phyloP scores from a whole-genome alignment of 1,140 invertebrate species.

The Augochlora pura region DNA sequence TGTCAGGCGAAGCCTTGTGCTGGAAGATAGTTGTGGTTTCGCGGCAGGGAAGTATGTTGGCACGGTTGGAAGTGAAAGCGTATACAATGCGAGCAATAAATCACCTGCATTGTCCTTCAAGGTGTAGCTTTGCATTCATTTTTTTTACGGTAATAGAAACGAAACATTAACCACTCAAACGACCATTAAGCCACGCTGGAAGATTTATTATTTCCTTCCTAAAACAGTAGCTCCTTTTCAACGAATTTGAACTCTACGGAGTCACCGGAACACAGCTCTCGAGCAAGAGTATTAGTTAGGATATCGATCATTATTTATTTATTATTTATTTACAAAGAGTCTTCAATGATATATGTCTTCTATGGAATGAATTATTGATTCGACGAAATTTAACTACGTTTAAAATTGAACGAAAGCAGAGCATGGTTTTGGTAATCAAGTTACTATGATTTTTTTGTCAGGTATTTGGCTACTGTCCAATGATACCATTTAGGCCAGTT shows the following conservation, averaged over 20 bases:
- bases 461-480: slow-evolving; percentile 86
- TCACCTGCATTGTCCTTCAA: neutral
- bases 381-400: neutral
- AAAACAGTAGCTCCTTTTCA: neutral
- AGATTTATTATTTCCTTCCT: neutral
- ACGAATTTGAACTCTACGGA: too few relatives aligned
- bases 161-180: neutral
- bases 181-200: neutral
- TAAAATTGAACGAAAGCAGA: neutral
- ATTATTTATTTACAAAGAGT: too few relatives aligned
- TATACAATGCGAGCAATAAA: slow-evolving; percentile 3
- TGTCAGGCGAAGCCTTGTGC: neutral
- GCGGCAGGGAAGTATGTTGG: neutral
- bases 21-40: neutral
- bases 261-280: too few relatives aligned
- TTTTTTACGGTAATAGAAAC: neutral
- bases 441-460: slow-evolving; percentile 67
- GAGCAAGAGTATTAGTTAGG: too few relatives aligned
- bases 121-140: neutral
- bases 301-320: too few relatives aligned
- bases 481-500: slow-evolving; percentile 88
- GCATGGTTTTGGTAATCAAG: too few relatives aligned
- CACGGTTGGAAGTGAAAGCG: slow-evolving; percentile 22
- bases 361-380: neutral
- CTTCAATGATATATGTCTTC: neutral